A percentile compares a stretch with the other conserved stretches of the same genome.
Conservation (phyloP, 2,113 vertebrate species). For the Crotalus horridus region DNA sequence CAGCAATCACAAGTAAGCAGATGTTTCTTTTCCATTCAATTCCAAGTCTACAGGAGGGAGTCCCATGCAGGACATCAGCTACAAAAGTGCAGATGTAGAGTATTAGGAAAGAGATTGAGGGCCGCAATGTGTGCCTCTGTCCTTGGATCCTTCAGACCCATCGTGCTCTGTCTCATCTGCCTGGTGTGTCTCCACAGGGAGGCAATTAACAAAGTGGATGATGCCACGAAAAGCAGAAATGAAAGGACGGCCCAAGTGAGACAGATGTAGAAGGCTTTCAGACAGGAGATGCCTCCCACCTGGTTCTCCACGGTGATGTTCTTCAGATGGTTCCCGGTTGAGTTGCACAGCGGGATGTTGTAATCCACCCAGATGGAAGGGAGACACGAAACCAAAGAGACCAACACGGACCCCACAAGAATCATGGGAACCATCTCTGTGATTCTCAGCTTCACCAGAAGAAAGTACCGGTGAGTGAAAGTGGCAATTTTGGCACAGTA, state of each 20-base stretch:
- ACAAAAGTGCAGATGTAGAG: constrained; percentile 28
- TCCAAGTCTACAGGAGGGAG: neutral
- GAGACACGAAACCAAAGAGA: constrained; percentile 4
- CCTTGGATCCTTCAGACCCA: neutral
- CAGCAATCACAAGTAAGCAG: neutral
- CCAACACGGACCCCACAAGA: constrained; percentile 15
- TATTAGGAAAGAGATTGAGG: constrained; percentile 37
- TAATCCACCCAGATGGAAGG: constrained; percentile 19
- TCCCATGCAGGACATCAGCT: neutral
- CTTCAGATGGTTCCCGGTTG: neutral
- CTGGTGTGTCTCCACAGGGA: constrained; percentile 23
- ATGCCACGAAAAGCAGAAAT: constrained; percentile 23
- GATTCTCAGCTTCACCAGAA: constrained; percentile 39
- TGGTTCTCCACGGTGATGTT: neutral
- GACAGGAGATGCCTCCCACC: neutral
- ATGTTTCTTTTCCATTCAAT: constrained; percentile 31
- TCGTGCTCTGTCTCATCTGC: neutral
- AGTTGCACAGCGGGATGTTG: neutral
- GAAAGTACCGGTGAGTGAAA: constrained; percentile 41
- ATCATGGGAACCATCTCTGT: constrained; percentile 11
- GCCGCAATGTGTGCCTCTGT: constrained; percentile 8
- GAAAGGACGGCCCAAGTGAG: neutral
- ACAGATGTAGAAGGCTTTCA: constrained; percentile 26
- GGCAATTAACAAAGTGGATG: constrained; percentile 6
- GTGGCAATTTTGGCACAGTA: constrained; percentile 46